phyloP scores from a whole-genome alignment of 1,140 invertebrate species.

The Maconellicoccus hirsutus region DNA sequence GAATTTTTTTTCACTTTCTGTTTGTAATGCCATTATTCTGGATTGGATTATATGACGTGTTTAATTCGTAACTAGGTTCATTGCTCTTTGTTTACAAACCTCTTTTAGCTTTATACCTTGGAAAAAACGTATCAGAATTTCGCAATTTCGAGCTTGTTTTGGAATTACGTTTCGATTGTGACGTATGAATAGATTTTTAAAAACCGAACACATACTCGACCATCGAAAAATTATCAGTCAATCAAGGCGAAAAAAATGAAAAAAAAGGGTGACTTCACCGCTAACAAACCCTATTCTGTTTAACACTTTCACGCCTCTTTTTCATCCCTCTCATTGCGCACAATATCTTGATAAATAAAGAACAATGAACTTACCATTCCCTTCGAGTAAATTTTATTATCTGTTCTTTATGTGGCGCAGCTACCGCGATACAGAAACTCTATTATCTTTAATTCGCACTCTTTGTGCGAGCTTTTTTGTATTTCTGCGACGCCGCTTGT shows the following conservation, averaged over 20 bases:
- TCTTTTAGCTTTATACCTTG: neutral
- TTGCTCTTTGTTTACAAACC: neutral
- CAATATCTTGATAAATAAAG: constrained; percentile 22
- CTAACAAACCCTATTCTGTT: constrained; percentile 22
- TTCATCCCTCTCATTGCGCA: constrained; percentile 19
- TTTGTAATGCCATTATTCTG: constrained; percentile 15
- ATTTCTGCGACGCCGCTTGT: too few relatives aligned
- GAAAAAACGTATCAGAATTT: too few relatives aligned
- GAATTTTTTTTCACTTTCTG: constrained; percentile 6
- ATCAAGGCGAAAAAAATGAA: neutral
- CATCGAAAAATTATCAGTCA: constrained; percentile 1
- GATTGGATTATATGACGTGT: neutral
- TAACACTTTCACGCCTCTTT: constrained; percentile 18
- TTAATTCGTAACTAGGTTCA: constrained; percentile 17
- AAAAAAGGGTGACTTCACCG: constrained; percentile 12
- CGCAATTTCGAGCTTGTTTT: too few relatives aligned
- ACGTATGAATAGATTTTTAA: too few relatives aligned
- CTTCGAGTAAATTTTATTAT: constrained; percentile 9
- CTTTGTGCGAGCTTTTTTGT: neutral
- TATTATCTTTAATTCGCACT: constrained; percentile 22
- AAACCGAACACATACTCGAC: too few relatives aligned
- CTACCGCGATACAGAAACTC: constrained; percentile 13
- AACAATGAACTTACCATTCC: constrained; percentile 1
- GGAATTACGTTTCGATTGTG: too few relatives aligned
- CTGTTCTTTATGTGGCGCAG: constrained; percentile 15